A percentile compares a stretch with the other conserved stretches of the same genome.
phyloP scores from a whole-genome alignment of 2,888 invertebrate genomes.

The Trachelus tabidus region DNA sequence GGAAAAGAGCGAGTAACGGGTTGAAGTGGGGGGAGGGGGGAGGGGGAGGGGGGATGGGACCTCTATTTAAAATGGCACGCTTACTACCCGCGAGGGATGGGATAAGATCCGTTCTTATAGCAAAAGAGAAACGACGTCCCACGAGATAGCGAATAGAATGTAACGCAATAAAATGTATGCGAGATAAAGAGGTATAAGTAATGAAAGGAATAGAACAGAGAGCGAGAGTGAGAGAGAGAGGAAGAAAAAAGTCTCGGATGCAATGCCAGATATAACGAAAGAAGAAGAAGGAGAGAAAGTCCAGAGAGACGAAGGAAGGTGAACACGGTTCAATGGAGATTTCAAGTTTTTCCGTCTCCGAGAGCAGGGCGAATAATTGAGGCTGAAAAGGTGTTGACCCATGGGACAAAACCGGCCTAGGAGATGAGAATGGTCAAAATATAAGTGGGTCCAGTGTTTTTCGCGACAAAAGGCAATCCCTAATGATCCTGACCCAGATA shows the following conservation, averaged over 20 bases:
- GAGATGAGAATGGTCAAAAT: conserved; percentile 24
- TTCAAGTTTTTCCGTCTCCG: conserved; percentile 38
- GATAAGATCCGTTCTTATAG: conserved; percentile 15
- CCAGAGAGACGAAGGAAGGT: conserved; percentile 18
- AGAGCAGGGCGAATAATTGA: conserved; percentile 35
- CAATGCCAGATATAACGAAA: conserved; percentile 8
- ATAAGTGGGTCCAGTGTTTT: conserved; percentile 28
- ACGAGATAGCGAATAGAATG: conserved; percentile 29
- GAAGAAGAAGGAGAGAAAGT: conserved; percentile 6
- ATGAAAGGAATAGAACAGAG: neutral
- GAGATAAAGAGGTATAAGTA: conserved; percentile 4
- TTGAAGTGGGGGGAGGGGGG: neutral
- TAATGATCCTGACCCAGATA: conserved; percentile 53
- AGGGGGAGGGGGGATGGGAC: conserved; percentile 16
- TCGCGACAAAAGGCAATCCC: conserved; percentile 40
- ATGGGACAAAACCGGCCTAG: conserved; percentile 20
- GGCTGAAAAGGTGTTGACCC: conserved; percentile 37
- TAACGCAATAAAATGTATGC: conserved; percentile 27
- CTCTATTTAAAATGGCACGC: conserved; percentile 33
- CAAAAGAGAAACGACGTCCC: conserved; percentile 27
- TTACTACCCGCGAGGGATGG: conserved; percentile 17
- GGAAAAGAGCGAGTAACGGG: conserved; percentile 24
- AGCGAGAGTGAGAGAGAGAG: conserved; percentile 12
- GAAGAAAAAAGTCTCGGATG: conserved; percentile 2
- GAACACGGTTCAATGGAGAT: conserved; percentile 39